Base-by-base conservation (phyloP, 2,888 invertebrate genomes). In the Drosophila atripex region DNA sequence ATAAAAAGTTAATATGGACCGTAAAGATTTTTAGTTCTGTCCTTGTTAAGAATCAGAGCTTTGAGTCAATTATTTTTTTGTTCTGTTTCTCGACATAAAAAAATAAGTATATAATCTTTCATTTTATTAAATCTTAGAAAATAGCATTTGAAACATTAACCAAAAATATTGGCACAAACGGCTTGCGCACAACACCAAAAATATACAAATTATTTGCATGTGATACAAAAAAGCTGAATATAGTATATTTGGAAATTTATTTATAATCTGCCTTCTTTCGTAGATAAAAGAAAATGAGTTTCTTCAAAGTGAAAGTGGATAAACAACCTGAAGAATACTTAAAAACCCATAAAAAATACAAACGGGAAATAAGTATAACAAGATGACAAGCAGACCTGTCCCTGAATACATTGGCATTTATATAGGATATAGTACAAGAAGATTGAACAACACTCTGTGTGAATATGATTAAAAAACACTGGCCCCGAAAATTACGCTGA, bases 221-320 rank as follows among this genome's bases (percentile, higher is more conserved):
- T 41, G 54, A 47, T 55, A 41, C 51, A 52, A 75, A 47, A 51
- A 49, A 43, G 32, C 47, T n/a, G 46, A 66, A 66, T 50, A 43
- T 51, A 50, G 6, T 58, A 68, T 69, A 53, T 50, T 49, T 50
- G 12, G 30, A 21, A 76, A 68, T 66, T 63, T 80, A 80, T 80
- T 80, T 80, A 57, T 82, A 79, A 63, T 75, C 77, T 52, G 39
- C 28, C 46, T 77, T 59, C 45, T 77, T 65, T 73, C 77, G 71
- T 56, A 85, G 71, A 85, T 77, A 82, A 79, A 85, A 77, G 77
- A 76, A 74, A 76, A 71, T 78, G 78, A 71, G 79, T 76, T 80
- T 59, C 70, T 45, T 46, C 51, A 43, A 68, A 66, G 69, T 61
- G 45, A 65, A 73, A 50, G 56, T 49, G 75, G 57, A 71, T 63